Percentiles rank a stretch among this genome's conserved stretches.
Conservation (phyloP, 2,888 invertebrate species). For the Lysandra bellargus region DNA sequence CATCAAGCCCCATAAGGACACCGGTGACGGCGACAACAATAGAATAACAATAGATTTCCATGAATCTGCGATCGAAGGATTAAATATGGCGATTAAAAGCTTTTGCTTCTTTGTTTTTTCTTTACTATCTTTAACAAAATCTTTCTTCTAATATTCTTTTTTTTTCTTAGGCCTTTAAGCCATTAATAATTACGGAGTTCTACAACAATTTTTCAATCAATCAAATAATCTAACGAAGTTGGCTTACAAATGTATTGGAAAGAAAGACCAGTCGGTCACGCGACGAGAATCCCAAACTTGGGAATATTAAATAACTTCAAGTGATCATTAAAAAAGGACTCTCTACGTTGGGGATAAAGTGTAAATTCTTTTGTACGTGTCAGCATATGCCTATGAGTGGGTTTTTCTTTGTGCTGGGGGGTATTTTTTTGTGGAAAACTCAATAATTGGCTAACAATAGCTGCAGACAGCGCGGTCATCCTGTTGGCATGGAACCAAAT, state of each 20-base stretch:
- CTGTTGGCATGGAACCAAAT: slow-evolving; percentile 12
- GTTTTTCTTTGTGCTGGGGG: slow-evolving; percentile 29
- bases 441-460: slow-evolving; percentile 29
- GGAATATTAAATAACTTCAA: slow-evolving; percentile 21
- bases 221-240: slow-evolving; percentile 32
- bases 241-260: slow-evolving; percentile 32
- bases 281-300: slow-evolving; percentile 31
- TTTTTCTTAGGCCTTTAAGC: neutral
- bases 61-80: no score
- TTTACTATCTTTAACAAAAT: neutral
- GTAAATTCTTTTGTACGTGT: neutral
- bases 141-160: neutral
- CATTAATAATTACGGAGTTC: slow-evolving; percentile 9
- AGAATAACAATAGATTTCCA: no score
- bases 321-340: neutral
- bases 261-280: slow-evolving; percentile 33
- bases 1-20: no score
- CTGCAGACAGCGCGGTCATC: slow-evolving; percentile 15
- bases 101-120: no score
- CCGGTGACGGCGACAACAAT: no score
- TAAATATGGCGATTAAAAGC: no score
- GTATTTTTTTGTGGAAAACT: slow-evolving; percentile 20
- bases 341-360: neutral
- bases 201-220: slow-evolving; percentile 34
- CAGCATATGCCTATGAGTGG: slow-evolving; percentile 17